Percentiles rank a stretch among this genome's conserved stretches.
Conservation (phyloP, 2,888 invertebrate genomes). For the Xiphydria camelus region DNA sequence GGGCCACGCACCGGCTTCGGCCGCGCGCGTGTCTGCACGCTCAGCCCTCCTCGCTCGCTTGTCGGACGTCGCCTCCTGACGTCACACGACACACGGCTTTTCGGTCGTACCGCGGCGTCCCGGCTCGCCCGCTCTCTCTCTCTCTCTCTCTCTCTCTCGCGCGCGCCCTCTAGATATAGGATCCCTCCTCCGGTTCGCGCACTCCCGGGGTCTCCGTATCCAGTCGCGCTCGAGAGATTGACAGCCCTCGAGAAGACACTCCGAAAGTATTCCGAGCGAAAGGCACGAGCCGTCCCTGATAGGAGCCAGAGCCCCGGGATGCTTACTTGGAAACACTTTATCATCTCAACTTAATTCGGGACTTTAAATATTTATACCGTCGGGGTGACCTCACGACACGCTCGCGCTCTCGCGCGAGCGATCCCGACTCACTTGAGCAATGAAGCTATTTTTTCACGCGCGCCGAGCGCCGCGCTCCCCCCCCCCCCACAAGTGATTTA, state of each 20-base stretch:
- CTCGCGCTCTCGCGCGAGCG: slow-evolving; percentile 18
- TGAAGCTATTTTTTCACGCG: slow-evolving; percentile 32
- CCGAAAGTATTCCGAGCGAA: slow-evolving; percentile 14
- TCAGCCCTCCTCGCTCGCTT: slow-evolving; percentile 26
- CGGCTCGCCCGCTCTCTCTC: background rate
- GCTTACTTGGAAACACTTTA: slow-evolving; percentile 50
- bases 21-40: slow-evolving; percentile 33
- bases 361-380: slow-evolving; percentile 53
- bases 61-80: slow-evolving; percentile 41
- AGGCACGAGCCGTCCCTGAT: slow-evolving; percentile 33
- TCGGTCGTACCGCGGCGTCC: background rate
- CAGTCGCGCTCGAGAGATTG: slow-evolving; percentile 39
- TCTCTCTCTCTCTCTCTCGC: background rate
- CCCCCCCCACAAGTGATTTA: slow-evolving; percentile 27
- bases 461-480: slow-evolving; percentile 21
- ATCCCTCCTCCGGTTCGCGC: slow-evolving; percentile 2
- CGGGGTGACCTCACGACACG: slow-evolving; percentile 50
- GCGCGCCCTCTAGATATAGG: slow-evolving; percentile 17
- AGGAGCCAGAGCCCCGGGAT: slow-evolving; percentile 45
- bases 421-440: slow-evolving; percentile 18
- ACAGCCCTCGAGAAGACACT: slow-evolving; percentile 41
- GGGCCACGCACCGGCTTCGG: no score
- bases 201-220: slow-evolving; percentile 20
- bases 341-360: slow-evolving; percentile 52
- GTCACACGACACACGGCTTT: slow-evolving; percentile 29